Evolutionary conservation across 1,140 invertebrate species (phyloP), one percentile per base, ranked within the genome.

Genomic region (Holcopasites calliopsidis): DNA sequence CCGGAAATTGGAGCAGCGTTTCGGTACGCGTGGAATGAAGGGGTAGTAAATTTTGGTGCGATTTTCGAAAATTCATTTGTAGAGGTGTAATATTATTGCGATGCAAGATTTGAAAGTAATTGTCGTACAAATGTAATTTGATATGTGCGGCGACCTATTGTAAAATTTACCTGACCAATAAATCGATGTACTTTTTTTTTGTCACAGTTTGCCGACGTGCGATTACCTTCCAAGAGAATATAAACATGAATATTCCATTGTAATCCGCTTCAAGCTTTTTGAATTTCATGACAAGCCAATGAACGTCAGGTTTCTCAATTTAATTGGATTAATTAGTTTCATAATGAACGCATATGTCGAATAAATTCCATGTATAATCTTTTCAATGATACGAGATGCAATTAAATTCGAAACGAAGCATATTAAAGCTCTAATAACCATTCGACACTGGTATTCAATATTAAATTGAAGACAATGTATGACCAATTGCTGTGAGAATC

Each of bases 1-100:
- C n/a, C n/a, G 1, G 54, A 61, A 61, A 61, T 61, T 61, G 58
- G 35, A 35, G 26, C 35, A 40, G 10, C 40, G n/a, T n/a, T n/a
- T n/a, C n/a, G n/a, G n/a, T n/a, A n/a, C n/a, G n/a, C 57, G 35
- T 38, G 7, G 11, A 4, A 7, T 16, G 3, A 13, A n/a, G 7
- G 8, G 11, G 13, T 60, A 3, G 35, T 0, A 23, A 13, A 2
- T 21, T 58, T 58, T 35, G n/a, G n/a, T n/a, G n/a, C n/a, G n/a
- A n/a, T n/a, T n/a, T n/a, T n/a, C n/a, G n/a, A n/a, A n/a, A n/a
- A n/a, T n/a, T n/a, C n/a, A n/a, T n/a, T n/a, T n/a, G n/a, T n/a
- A n/a, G n/a, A n/a, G n/a, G n/a, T n/a, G n/a, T n/a, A n/a, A n/a
- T n/a, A n/a, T n/a, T n/a, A n/a, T n/a, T n/a, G n/a, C n/a, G n/a